Conservation (phyloP, 2,888 invertebrate species). For the Phalera bucephala region DNA sequence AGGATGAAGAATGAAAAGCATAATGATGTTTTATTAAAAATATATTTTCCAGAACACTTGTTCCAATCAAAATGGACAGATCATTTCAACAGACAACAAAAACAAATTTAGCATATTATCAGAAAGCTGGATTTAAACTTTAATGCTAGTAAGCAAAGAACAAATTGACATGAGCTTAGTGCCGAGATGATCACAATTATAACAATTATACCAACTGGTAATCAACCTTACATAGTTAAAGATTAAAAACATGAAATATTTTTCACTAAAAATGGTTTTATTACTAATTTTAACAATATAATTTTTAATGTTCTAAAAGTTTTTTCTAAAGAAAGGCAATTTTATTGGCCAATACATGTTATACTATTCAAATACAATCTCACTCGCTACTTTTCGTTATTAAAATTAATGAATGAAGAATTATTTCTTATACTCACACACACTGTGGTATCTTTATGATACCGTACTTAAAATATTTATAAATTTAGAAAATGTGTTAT, state of each 20-base stretch:
- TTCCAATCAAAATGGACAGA: slow-evolving; percentile 76
- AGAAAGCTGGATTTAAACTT: slow-evolving; percentile 74
- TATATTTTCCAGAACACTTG: slow-evolving; percentile 74
- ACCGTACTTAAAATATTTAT: not conserved
- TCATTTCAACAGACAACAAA: slow-evolving; percentile 62
- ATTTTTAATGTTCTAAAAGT: slow-evolving; percentile 37
- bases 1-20: slow-evolving; percentile 76
- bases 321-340: slow-evolving; percentile 62
- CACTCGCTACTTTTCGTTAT: slow-evolving; percentile 15
- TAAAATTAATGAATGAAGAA: too few relatives aligned
- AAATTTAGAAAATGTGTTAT: not conserved
- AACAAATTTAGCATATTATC: slow-evolving; percentile 50
- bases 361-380: slow-evolving; percentile 40
- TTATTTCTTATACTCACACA: not conserved
- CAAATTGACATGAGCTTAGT: slow-evolving; percentile 62
- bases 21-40: slow-evolving; percentile 70
- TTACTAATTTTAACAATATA: slow-evolving; percentile 46
- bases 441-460: not conserved
- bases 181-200: slow-evolving; percentile 45
- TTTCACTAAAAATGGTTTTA: slow-evolving; percentile 35
- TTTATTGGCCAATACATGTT: slow-evolving; percentile 57
- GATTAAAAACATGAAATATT: slow-evolving; percentile 42
- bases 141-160: slow-evolving; percentile 34
- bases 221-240: slow-evolving; percentile 34
- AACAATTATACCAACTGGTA: slow-evolving; percentile 36